These are phyloP conservation scores for Drepanosiphum platanoidis DNA, from an alignment of 2,888 invertebrate species.

Conservation along the genomic window DNA sequence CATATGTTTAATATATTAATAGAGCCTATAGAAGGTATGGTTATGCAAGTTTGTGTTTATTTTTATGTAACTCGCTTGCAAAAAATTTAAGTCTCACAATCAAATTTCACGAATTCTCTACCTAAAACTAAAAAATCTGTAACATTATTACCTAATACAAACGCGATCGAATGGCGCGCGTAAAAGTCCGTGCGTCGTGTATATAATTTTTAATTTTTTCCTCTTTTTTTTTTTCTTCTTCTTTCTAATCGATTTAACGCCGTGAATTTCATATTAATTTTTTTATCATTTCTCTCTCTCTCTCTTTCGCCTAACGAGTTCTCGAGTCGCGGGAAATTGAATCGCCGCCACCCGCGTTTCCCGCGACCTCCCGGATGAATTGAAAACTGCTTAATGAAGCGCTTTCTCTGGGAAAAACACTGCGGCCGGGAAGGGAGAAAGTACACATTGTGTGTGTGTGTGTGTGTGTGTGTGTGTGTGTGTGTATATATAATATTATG, in stretches of 20 bases:
- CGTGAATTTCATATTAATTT: neutral
- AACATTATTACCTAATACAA: too few relatives aligned
- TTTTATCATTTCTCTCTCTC: neutral
- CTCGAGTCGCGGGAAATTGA: neutral
- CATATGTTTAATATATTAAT: too few relatives aligned
- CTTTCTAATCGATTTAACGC: neutral
- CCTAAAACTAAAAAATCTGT: too few relatives aligned
- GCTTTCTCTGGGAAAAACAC: conserved; percentile 27
- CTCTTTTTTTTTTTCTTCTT: neutral
- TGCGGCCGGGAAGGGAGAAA: neutral
- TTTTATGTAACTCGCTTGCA: too few relatives aligned
- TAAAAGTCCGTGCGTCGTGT: too few relatives aligned
- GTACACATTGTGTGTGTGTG: neutral
- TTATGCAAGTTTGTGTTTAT: too few relatives aligned
- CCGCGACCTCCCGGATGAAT: neutral
- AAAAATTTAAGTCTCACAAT: too few relatives aligned
- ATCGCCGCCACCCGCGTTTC: neutral
- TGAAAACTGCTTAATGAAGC: conserved; percentile 23
- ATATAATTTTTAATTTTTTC: too few relatives aligned
- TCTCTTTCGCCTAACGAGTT: neutral
- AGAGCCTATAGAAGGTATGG: too few relatives aligned
- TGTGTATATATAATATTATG: conserved; percentile 14
- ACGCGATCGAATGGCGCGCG: too few relatives aligned
- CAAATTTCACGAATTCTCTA: too few relatives aligned
- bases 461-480: neutral